Conservation (phyloP, 2,888 invertebrate species). For the Euproctis similis region DNA sequence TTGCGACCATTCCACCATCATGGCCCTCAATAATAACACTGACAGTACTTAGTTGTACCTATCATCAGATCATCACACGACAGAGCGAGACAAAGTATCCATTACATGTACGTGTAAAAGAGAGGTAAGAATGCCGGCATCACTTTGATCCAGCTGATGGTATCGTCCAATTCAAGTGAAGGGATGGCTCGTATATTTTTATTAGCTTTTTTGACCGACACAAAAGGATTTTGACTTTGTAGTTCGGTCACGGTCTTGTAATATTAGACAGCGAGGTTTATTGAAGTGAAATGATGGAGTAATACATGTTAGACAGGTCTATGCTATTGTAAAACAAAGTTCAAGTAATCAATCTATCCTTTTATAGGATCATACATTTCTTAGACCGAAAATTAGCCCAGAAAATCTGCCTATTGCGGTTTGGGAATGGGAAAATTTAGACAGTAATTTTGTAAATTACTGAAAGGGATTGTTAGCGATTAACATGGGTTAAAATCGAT, state of each 20-base stretch:
- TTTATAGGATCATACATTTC: no score
- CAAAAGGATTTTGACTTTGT: slow-evolving; percentile 22
- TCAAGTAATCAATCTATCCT: no score
- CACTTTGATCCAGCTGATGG: slow-evolving; percentile 21
- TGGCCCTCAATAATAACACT: not conserved
- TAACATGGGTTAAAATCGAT: no score
- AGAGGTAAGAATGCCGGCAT: slow-evolving; percentile 13
- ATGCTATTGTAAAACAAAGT: no score
- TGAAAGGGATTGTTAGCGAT: no score
- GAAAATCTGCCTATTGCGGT: no score
- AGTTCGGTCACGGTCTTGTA: slow-evolving; percentile 16
- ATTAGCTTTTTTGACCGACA: slow-evolving; percentile 15
- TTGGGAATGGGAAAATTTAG: no score
- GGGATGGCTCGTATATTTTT: slow-evolving; percentile 16
- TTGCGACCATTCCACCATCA: slow-evolving; percentile 7
- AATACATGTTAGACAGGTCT: slow-evolving; percentile 1
- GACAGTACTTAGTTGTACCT: slow-evolving; percentile 9
- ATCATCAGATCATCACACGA: slow-evolving; percentile 14
- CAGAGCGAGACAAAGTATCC: slow-evolving; percentile 6
- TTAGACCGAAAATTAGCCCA: no score
- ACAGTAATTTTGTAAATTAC: no score
- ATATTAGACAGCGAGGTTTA: slow-evolving; percentile 11
- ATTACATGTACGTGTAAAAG: slow-evolving; percentile 4
- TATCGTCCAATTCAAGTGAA: slow-evolving; percentile 26
- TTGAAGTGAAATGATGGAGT: slow-evolving; percentile 6